phyloP scores from a whole-genome alignment of 2,113 vertebrate species.

The Pedionomus torquatus region DNA sequence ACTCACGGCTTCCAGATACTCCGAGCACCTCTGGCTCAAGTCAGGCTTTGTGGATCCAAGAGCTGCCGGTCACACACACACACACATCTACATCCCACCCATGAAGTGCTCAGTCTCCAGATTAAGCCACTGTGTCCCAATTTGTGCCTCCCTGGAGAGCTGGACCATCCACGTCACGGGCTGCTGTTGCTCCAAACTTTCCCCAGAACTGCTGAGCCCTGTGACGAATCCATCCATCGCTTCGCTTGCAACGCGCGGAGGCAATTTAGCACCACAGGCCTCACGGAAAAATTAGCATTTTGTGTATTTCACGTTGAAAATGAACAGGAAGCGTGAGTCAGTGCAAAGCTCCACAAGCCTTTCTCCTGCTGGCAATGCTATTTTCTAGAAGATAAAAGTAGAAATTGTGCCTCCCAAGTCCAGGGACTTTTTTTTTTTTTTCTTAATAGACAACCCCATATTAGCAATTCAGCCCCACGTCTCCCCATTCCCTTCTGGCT shows the following conservation, averaged over 20 bases:
- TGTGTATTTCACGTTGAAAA: conserved; percentile 49
- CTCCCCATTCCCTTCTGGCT: not conserved
- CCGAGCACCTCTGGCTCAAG: not conserved
- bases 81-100: accelerated
- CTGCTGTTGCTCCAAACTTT: not conserved
- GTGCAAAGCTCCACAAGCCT: conserved; percentile 36
- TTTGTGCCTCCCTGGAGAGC: not conserved
- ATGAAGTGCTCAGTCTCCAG: accelerated
- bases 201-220: not conserved
- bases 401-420: conserved; percentile 42
- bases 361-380: conserved; percentile 45
- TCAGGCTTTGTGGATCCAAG: not conserved
- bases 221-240: conserved; percentile 33
- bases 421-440: accelerated
- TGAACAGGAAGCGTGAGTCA: conserved; percentile 66
- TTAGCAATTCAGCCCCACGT: not conserved
- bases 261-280: conserved; percentile 62
- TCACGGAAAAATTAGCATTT: conserved; percentile 32
- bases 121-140: not conserved
- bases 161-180: not conserved
- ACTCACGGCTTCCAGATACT: accelerated
- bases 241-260: not conserved
- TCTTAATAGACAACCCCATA: not conserved
- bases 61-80: not conserved
- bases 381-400: conserved; percentile 47